phyloP scores from a whole-genome alignment of 1,140 invertebrate species.

The Lasioglossum baleicum region DNA sequence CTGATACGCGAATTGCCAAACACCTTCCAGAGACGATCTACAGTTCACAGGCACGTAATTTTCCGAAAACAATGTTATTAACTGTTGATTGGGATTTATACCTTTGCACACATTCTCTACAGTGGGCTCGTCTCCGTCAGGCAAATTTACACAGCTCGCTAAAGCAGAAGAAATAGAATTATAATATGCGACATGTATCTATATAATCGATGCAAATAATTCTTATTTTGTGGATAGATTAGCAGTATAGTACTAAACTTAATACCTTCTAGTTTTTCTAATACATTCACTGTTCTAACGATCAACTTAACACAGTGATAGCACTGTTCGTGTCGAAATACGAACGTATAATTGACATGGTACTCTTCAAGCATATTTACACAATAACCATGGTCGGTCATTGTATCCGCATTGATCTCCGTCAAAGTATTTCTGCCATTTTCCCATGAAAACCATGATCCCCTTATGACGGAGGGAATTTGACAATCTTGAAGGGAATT shows the following conservation, averaged over 20 bases:
- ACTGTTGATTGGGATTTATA: slow-evolving; percentile 88
- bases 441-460: slow-evolving; percentile 95
- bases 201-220: neutral
- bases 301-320: slow-evolving; percentile 92
- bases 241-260: neutral
- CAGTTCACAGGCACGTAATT: slow-evolving; percentile 96
- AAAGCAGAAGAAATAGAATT: slow-evolving; percentile 60
- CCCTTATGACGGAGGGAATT: slow-evolving; percentile 89
- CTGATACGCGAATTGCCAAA: slow-evolving; percentile 97
- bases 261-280: slow-evolving; percentile 92
- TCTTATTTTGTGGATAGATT: too few relatives aligned
- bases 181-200: neutral
- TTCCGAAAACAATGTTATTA: slow-evolving; percentile 93
- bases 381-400: slow-evolving; percentile 87
- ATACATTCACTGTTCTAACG: slow-evolving; percentile 92
- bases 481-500: slow-evolving; percentile 56
- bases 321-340: slow-evolving; percentile 87
- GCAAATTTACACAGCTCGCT: slow-evolving; percentile 88
- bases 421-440: slow-evolving; percentile 90
- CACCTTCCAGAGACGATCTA: slow-evolving; percentile 94
- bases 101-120: slow-evolving; percentile 88
- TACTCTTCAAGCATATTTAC: slow-evolving; percentile 86
- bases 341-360: slow-evolving; percentile 92
- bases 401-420: slow-evolving; percentile 88
- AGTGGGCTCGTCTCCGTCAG: slow-evolving; percentile 83